Conservation (phyloP, 2,113 vertebrate species). For the Dasypus novemcinctus region DNA sequence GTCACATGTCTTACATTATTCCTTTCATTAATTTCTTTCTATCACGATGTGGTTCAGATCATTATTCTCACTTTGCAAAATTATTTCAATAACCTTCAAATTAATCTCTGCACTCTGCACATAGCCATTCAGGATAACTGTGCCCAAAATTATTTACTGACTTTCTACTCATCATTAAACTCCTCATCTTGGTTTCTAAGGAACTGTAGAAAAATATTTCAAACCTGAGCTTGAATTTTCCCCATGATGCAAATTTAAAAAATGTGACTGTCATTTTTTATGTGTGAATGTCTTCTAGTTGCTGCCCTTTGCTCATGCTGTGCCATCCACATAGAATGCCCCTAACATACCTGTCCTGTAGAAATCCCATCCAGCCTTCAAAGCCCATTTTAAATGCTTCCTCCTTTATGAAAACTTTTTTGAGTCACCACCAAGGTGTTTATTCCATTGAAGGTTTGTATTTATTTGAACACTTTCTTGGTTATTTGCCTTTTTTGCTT, state of each 20-base stretch:
- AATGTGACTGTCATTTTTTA: not conserved
- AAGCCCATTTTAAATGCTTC: not conserved
- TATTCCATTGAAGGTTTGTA: not conserved
- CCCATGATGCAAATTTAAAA: not conserved
- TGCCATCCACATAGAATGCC: not conserved
- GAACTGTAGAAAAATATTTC: not conserved
- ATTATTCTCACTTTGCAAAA: not conserved
- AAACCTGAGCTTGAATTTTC: not conserved
- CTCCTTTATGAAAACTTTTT: not conserved
- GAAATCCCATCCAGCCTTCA: not conserved
- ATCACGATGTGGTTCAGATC: not conserved
- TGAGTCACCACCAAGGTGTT: not conserved
- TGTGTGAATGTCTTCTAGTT: not conserved
- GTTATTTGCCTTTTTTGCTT: not conserved
- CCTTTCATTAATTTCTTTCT: not conserved
- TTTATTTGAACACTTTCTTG: not conserved
- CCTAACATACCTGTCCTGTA: not conserved
- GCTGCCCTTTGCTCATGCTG: not conserved
- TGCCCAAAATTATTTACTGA: not conserved
- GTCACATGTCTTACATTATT: not conserved
- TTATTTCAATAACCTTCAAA: not conserved
- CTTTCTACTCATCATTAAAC: not conserved
- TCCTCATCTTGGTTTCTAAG: not conserved
- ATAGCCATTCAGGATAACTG: not conserved
- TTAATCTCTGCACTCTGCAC: not conserved